Percentiles rank a stretch among this genome's conserved stretches.
Conservation (phyloP, 2,797 vertebrate genomes). For the Delichon dasypus region DNA sequence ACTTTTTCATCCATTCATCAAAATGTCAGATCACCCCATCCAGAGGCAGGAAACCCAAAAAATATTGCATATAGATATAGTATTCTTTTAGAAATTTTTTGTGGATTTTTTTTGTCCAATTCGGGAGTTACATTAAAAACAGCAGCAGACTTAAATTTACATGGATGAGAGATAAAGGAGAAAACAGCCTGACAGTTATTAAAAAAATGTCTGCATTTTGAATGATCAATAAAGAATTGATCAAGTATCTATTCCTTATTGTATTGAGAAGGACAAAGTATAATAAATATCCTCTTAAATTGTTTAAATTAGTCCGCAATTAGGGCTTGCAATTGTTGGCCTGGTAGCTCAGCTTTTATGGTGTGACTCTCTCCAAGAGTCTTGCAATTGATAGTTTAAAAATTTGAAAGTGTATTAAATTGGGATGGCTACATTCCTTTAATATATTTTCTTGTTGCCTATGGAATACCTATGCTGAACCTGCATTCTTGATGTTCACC, state of each 20-base stretch:
- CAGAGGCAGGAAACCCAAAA: background rate
- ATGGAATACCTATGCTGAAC: background rate
- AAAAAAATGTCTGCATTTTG: background rate
- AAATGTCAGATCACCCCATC: background rate
- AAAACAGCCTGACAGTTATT: background rate
- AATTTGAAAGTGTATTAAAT: background rate
- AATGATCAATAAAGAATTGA: background rate
- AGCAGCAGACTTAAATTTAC: background rate
- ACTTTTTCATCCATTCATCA: constrained; percentile 15
- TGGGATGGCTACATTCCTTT: background rate
- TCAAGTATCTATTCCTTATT: background rate
- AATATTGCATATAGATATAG: background rate
- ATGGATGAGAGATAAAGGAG: background rate
- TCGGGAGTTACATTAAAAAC: background rate
- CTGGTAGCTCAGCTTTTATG: background rate
- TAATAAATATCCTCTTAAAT: background rate
- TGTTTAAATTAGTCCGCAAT: background rate
- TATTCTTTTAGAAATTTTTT: background rate
- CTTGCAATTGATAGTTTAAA: background rate
- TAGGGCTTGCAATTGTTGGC: background rate
- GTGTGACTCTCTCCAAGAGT: background rate
- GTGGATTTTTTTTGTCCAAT: background rate
- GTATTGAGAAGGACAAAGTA: background rate
- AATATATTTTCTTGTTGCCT: background rate
- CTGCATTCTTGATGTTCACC: background rate